Conservation (phyloP, 2,113 vertebrate species). For the Pycnonotus jocosus region DNA sequence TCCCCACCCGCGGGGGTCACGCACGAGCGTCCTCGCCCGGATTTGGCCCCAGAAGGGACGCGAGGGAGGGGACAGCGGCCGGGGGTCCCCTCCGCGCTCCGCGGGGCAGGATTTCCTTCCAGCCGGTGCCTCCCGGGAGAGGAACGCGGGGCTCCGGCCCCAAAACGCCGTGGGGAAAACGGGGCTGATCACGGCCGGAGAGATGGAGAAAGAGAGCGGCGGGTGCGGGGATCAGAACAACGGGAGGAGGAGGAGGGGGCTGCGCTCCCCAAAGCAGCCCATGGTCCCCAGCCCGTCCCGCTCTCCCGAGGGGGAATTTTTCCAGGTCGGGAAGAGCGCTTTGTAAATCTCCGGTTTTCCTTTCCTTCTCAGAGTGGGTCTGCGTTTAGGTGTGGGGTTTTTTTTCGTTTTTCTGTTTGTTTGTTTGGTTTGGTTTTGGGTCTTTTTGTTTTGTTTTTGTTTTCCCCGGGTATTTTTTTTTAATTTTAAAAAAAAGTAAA, state of each 20-base stretch:
- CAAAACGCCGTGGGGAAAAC: neutral
- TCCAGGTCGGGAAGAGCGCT: neutral
- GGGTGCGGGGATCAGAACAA: neutral
- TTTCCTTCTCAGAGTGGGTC: neutral
- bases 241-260: neutral
- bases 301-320: neutral
- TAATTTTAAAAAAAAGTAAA: too few species aligned
- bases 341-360: neutral
- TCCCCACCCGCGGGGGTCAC: neutral
- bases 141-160: neutral
- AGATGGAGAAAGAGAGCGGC: neutral
- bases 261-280: neutral
- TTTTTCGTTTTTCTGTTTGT: too few species aligned
- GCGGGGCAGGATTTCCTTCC: neutral
- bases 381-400: neutral
- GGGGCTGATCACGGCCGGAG: neutral
- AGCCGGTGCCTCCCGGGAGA: neutral
- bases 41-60: neutral
- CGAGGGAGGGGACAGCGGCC: too few species aligned
- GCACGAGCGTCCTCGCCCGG: accelerated
- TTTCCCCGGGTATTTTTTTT: too few species aligned
- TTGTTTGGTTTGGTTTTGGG: too few species aligned
- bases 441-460: too few species aligned
- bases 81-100: neutral
- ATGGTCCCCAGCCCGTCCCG: neutral